phyloP scores from a whole-genome alignment of 2,797 vertebrate genomes.

The Sebastes diaconus region DNA sequence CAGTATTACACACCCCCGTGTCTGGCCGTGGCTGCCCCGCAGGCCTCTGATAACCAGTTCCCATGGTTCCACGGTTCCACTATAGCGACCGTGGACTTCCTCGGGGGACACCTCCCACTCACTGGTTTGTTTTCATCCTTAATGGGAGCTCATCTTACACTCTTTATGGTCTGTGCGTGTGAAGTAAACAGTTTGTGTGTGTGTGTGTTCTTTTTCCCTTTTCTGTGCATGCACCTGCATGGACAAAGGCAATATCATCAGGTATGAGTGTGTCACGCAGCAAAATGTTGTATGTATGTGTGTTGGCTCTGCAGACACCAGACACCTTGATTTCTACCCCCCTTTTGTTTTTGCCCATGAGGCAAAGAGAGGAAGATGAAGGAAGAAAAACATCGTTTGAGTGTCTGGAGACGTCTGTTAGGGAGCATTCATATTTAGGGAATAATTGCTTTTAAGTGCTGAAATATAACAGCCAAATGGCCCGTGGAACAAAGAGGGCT shows the following conservation, averaged over 20 bases:
- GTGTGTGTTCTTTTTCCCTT: neutral
- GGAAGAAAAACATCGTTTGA: conserved; percentile 56
- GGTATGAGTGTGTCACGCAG: neutral
- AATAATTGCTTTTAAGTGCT: conserved; percentile 81
- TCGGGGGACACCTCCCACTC: conserved; percentile 77
- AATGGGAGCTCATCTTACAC: conserved; percentile 80
- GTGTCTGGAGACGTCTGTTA: conserved; percentile 67
- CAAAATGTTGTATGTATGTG: neutral
- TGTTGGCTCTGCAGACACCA: conserved; percentile 50
- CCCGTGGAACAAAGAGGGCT: conserved; percentile 78
- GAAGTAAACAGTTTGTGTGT: conserved; percentile 62
- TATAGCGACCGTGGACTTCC: conserved; percentile 63
- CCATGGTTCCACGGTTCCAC: conserved; percentile 79
- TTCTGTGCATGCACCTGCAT: conserved; percentile 51
- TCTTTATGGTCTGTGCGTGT: conserved; percentile 58
- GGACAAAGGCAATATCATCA: conserved; percentile 20
- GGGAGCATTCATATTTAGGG: conserved; percentile 74
- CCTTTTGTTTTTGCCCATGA: conserved; percentile 66
- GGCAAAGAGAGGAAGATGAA: conserved; percentile 66
- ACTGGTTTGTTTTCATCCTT: conserved; percentile 81
- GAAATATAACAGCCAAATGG: conserved; percentile 77
- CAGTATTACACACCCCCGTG: conserved; percentile 58
- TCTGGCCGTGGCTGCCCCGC: conserved; percentile 57
- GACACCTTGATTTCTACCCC: conserved; percentile 67
- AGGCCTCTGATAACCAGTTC: conserved; percentile 72